A percentile compares a stretch with the other conserved stretches of the same genome.
These are phyloP conservation scores for Beroe ovata DNA, from an alignment of 37 sponge, comb jelly and placozoan genomes.

Conservation along the genomic window DNA sequence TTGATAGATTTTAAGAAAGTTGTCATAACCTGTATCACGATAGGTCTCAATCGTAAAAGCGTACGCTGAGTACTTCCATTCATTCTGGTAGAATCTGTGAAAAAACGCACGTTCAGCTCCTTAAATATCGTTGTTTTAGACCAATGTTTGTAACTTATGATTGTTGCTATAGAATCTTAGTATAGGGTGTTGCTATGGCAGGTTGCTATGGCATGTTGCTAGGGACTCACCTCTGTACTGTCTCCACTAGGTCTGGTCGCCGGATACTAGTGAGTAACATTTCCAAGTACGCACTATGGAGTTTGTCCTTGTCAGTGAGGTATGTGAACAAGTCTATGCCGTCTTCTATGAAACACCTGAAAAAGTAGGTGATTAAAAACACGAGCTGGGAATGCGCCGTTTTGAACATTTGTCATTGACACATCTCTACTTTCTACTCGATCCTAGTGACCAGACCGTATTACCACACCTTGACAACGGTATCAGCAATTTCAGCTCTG, in stretches of 20 bases:
- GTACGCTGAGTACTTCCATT: slow-evolving; percentile 51
- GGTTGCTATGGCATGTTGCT: too few relatives aligned
- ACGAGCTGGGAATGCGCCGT: background rate
- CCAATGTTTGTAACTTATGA: too few relatives aligned
- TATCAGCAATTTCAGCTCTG: too few relatives aligned
- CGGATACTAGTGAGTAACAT: slow-evolving; percentile 43
- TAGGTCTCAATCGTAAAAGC: slow-evolving; percentile 20
- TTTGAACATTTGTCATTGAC: background rate
- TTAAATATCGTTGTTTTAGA: too few relatives aligned
- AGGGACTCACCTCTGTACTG: slow-evolving; percentile 37
- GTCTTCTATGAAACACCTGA: slow-evolving; percentile 27
- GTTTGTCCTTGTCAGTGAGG: slow-evolving; percentile 3
- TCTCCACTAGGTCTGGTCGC: slow-evolving; percentile 39
- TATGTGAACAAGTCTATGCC: slow-evolving; percentile 37
- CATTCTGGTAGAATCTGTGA: background rate
- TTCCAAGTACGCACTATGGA: slow-evolving; percentile 11
- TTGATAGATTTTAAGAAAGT: too few relatives aligned
- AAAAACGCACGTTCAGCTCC: background rate
- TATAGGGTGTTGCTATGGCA: too few relatives aligned
- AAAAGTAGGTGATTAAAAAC: background rate
- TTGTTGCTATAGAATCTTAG: too few relatives aligned
- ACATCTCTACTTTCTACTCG: too few relatives aligned
- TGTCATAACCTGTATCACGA: background rate
- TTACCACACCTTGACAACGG: background rate
- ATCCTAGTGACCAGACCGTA: too few relatives aligned